phyloP scores from a whole-genome alignment of 2,113 vertebrate species.

The Mugil cephalus region DNA sequence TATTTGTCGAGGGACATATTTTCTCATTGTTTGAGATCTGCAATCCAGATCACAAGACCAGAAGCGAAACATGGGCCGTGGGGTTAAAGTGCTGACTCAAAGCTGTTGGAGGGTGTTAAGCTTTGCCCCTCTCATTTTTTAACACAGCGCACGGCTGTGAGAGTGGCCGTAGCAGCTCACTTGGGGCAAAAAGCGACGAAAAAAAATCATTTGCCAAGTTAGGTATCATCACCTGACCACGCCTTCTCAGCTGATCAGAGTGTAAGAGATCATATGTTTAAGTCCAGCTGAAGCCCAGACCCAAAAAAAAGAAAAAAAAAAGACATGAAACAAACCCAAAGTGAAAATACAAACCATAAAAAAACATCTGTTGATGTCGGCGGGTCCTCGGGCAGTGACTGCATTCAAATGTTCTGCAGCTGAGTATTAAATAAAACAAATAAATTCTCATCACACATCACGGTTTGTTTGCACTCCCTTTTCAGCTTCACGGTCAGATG shows the following conservation, averaged over 20 bases:
- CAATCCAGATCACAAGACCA: not conserved
- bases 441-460: not conserved
- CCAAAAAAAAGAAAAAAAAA: constrained; percentile 14
- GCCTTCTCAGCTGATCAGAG: constrained; percentile 45
- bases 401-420: not conserved
- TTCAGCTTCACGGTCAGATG: not conserved
- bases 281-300: constrained; percentile 14
- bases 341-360: not conserved
- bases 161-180: too few relatives aligned
- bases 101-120: not conserved
- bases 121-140: not conserved
- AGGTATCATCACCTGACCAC: constrained; percentile 41
- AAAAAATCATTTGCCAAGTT: not conserved
- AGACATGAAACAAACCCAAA: too few relatives aligned
- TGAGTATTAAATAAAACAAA: not conserved
- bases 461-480: not conserved
- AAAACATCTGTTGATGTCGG: constrained; percentile 1
- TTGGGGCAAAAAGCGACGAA: not conserved
- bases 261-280: constrained; percentile 47
- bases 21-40: constrained; percentile 7
- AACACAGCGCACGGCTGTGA: constrained; percentile 1
- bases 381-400: not conserved
- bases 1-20: constrained; percentile 7
- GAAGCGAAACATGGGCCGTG: constrained; percentile 4
- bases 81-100: constrained; percentile 31